A percentile compares a stretch with the other conserved stretches of the same genome.
Conservation (phyloP, 2,113 vertebrate genomes). For the Donacobius atricapilla region DNA sequence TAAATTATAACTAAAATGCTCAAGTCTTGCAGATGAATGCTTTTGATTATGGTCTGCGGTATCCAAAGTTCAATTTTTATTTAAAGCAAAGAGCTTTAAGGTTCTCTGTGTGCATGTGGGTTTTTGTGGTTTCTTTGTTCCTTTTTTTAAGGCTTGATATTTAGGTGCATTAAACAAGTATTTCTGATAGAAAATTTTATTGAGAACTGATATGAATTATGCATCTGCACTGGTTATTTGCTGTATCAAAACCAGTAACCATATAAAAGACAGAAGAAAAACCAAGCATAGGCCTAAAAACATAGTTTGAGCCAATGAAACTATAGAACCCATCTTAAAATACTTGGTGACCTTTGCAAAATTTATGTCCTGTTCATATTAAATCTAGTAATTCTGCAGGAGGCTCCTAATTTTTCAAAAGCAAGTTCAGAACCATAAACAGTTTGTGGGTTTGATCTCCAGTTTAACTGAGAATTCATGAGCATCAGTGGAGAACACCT, state of each 20-base stretch:
- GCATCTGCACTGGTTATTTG: not conserved
- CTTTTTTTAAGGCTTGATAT: not conserved
- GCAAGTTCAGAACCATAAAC: not conserved
- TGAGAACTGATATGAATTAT: not conserved
- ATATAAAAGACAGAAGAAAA: not conserved
- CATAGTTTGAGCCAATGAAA: not conserved
- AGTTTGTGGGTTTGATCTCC: not conserved
- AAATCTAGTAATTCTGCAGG: not conserved
- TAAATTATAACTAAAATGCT: slow-evolving; percentile 55
- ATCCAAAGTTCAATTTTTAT: slow-evolving; percentile 40
- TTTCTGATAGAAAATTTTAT: not conserved
- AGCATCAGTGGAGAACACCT: not conserved
- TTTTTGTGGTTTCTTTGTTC: accelerated
- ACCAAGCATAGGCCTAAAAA: not conserved
- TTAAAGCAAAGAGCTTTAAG: not conserved
- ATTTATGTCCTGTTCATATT: not conserved
- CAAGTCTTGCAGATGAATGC: slow-evolving; percentile 52
- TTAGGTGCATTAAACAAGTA: not conserved
- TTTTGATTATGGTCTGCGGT: slow-evolving; percentile 43
- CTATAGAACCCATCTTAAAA: not conserved
- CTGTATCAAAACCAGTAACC: not conserved
- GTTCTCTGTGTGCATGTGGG: not conserved
- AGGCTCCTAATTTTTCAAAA: not conserved
- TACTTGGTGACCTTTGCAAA: not conserved
- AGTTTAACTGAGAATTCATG: not conserved